A percentile compares a stretch with the other conserved stretches of the same genome.
Evolutionary conservation across 2,797 vertebrate species (phyloP).

Genomic region (Crypturellus tataupa): DNA sequence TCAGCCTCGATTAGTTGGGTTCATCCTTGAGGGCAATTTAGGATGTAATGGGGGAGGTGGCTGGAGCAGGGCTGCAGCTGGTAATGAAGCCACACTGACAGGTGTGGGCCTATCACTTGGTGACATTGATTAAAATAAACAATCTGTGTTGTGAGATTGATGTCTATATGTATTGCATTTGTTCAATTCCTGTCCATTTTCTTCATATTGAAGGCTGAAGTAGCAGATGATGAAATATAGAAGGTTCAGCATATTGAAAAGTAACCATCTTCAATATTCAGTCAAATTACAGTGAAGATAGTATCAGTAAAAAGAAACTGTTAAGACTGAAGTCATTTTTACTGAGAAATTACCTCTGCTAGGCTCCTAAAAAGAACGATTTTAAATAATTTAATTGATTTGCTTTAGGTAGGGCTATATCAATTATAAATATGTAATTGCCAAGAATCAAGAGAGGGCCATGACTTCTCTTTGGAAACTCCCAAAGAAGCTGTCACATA

Average conservation of each 20-base stretch:
- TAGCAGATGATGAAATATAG: conserved; percentile 1
- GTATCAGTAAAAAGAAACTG: not conserved
- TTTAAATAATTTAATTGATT: not conserved
- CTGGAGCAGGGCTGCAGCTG: not conserved
- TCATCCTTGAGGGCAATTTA: not conserved
- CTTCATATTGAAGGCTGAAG: conserved; percentile 4
- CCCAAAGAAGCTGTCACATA: not conserved
- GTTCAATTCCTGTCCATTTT: conserved; percentile 20
- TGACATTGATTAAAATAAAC: conserved; percentile 39
- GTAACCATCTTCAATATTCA: not conserved
- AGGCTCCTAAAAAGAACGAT: not conserved
- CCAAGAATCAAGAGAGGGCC: not conserved
- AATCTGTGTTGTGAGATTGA: not conserved
- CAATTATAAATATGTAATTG: not conserved
- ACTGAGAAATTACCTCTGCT: not conserved
- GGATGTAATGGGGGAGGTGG: not conserved
- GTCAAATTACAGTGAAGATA: not conserved
- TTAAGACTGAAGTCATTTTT: not conserved
- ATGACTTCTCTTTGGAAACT: not conserved
- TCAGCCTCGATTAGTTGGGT: not conserved
- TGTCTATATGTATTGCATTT: conserved; percentile 18
- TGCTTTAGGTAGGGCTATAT: not conserved
- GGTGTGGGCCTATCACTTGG: not conserved
- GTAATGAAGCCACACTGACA: not conserved
- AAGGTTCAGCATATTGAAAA: not conserved